These are phyloP conservation scores for Arctopsyche grandis DNA, from an alignment of 1,140 invertebrate genomes.

Conservation along the genomic window DNA sequence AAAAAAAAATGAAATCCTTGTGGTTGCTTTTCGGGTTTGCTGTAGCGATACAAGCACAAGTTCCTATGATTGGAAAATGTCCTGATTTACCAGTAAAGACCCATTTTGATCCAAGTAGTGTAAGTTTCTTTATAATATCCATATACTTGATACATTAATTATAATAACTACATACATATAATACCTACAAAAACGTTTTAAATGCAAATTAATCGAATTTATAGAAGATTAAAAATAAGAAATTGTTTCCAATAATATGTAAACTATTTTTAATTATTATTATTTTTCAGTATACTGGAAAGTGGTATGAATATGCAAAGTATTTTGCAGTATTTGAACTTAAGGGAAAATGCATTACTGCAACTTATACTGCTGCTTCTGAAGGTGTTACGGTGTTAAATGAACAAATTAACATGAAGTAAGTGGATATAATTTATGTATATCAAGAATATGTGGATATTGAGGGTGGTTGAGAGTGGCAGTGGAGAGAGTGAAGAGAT, in stretches of 20 bases:
- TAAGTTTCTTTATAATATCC: conserved; percentile 58
- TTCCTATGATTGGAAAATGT: conserved; percentile 73
- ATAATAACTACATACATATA: no score
- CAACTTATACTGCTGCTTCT: conserved; percentile 72
- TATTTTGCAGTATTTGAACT: conserved; percentile 81
- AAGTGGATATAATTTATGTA: conserved; percentile 59
- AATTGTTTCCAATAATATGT: not conserved
- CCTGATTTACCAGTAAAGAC: conserved; percentile 70
- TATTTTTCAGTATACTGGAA: conserved; percentile 73
- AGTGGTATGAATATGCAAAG: conserved; percentile 82
- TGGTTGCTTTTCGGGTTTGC: not conserved
- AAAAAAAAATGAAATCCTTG: conserved; percentile 22
- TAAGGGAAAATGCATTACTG: conserved; percentile 79
- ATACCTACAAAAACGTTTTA: no score
- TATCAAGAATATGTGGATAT: no score
- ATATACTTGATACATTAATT: no score
- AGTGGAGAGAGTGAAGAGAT: no score
- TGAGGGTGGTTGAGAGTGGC: no score
- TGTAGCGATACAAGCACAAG: conserved; percentile 63
- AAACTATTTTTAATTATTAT: not conserved
- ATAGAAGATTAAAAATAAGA: not conserved
- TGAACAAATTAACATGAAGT: conserved; percentile 71
- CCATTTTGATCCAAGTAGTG: conserved; percentile 69
- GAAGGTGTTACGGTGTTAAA: conserved; percentile 74
- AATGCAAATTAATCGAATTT: no score